phyloP scores from a whole-genome alignment of 2,888 invertebrate genomes.

The Sarcophaga variegata region DNA sequence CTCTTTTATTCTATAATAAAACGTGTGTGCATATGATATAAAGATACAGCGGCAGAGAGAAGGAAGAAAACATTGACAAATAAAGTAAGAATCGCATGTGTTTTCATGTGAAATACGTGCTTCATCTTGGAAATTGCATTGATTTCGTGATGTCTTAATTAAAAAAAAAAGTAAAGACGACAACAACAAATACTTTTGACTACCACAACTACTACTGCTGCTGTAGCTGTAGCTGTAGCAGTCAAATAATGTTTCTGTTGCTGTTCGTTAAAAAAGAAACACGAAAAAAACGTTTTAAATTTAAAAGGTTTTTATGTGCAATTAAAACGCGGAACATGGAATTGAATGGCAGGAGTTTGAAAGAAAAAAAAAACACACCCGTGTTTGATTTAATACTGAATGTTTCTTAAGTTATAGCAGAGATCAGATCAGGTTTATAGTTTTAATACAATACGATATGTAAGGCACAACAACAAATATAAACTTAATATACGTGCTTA shows the following conservation, averaged over 20 bases:
- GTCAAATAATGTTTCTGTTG: neutral
- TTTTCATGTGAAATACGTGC: conserved; percentile 63
- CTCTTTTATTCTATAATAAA: neutral
- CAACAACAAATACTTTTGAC: neutral
- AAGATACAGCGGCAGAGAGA: neutral
- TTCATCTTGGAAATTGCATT: conserved; percentile 66
- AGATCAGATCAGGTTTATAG: too few species aligned
- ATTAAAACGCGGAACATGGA: conserved; percentile 2
- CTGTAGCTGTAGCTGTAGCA: neutral
- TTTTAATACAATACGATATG: too few species aligned
- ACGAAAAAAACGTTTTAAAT: conserved; percentile 18
- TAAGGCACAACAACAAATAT: too few species aligned
- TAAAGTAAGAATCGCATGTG: conserved; percentile 30
- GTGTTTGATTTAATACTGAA: neutral
- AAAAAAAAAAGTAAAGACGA: conserved; percentile 50
- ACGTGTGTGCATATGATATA: neutral
- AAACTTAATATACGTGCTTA: too few species aligned
- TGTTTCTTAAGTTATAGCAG: too few species aligned
- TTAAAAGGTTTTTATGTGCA: conserved; percentile 31
- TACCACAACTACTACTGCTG: neutral
- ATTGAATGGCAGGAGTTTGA: neutral
- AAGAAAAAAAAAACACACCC: neutral
- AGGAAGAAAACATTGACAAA: neutral
- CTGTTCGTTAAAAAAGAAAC: neutral
- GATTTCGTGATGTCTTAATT: conserved; percentile 67